Evolutionary conservation across 2,888 invertebrate genomes (phyloP).

Genomic region (Sabellastarte sp.): DNA sequence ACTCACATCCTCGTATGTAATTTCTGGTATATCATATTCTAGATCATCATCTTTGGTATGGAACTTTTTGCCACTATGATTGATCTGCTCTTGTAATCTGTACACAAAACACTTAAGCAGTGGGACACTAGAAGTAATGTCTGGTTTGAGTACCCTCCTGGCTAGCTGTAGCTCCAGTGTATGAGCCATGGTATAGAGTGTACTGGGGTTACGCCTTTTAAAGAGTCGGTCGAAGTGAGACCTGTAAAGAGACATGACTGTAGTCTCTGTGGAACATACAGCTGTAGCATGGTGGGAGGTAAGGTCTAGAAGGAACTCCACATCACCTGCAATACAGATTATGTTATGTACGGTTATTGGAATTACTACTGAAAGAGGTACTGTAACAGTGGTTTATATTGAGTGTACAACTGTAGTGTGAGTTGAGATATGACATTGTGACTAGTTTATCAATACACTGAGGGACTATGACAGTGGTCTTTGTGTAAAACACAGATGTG

Average conservation of each 20-base stretch:
- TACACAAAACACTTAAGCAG: slow-evolving; percentile 21
- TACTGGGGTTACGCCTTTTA: slow-evolving; percentile 14
- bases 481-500: too few species aligned
- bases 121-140: slow-evolving; percentile 20
- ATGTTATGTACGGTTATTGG: background rate
- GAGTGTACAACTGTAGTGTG: too few species aligned
- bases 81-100: slow-evolving; percentile 13
- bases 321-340: slow-evolving; percentile 17
- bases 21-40: background rate
- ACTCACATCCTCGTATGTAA: background rate
- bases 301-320: slow-evolving; percentile 21
- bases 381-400: too few species aligned
- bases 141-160: slow-evolving; percentile 18
- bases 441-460: too few species aligned
- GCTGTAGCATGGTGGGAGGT: slow-evolving; percentile 20
- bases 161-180: slow-evolving; percentile 21
- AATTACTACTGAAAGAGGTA: too few species aligned
- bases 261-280: slow-evolving; percentile 24
- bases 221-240: slow-evolving; percentile 27
- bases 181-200: slow-evolving; percentile 11
- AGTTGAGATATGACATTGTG: too few species aligned
- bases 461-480: too few species aligned
- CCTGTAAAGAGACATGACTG: slow-evolving; percentile 18
- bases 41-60: background rate
- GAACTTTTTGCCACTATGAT: background rate